Percentiles rank a stretch among this genome's conserved stretches.
Conservation (phyloP, 2,113 vertebrate species). For the Xerus inauris region DNA sequence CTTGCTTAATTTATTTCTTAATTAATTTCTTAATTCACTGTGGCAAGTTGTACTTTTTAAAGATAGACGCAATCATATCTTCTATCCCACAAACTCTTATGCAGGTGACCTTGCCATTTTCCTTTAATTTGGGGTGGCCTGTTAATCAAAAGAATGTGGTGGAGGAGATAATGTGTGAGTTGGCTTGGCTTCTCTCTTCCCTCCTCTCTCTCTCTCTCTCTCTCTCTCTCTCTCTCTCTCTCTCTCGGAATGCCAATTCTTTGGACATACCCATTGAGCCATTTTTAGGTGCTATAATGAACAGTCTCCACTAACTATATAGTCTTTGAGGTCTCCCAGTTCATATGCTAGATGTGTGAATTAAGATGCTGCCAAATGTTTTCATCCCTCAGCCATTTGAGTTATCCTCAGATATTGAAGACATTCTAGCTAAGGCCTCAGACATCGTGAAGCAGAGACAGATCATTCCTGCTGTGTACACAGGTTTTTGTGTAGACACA, state of each 20-base stretch:
- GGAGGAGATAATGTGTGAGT: neutral
- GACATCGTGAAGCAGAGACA: neutral
- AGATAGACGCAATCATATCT: neutral
- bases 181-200: neutral
- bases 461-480: neutral
- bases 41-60: neutral
- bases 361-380: neutral
- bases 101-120: neutral
- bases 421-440: neutral
- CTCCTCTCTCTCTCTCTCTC: too few species aligned
- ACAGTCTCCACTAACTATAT: neutral
- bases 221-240: neutral
- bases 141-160: neutral
- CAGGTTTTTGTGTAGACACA: neutral
- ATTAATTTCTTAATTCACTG: neutral
- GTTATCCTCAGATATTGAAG: neutral
- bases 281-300: neutral
- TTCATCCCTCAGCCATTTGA: neutral
- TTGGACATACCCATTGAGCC: neutral
- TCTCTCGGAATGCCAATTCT: neutral
- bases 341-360: neutral
- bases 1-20: neutral
- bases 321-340: neutral
- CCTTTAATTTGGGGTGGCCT: neutral
- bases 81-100: neutral